Conservation (phyloP, 2,888 invertebrate species). For the Salpingus planirostris region DNA sequence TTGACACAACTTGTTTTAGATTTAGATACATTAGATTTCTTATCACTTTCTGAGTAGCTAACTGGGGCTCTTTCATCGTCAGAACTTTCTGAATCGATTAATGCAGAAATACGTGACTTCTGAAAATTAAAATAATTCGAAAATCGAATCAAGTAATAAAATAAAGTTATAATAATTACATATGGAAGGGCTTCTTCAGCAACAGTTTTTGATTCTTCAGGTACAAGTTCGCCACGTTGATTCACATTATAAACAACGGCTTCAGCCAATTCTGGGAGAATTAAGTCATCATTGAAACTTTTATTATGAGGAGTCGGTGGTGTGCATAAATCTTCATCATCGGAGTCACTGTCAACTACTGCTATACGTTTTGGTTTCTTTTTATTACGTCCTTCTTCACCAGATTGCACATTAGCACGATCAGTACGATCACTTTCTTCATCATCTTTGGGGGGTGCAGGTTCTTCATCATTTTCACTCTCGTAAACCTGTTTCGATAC, state of each 20-base stretch:
- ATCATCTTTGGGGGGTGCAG: neutral
- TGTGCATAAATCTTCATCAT: slow-evolving; percentile 8
- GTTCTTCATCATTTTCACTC: neutral
- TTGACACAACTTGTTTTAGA: slow-evolving; percentile 3
- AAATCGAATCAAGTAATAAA: neutral
- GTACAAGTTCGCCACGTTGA: slow-evolving; percentile 14
- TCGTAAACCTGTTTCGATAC: too few species aligned
- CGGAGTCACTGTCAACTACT: slow-evolving; percentile 13
- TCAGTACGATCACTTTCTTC: slow-evolving; percentile 1
- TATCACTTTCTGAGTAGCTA: slow-evolving; percentile 11
- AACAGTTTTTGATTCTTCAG: neutral
- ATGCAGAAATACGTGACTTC: slow-evolving; percentile 34
- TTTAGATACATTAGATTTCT: slow-evolving; percentile 6
- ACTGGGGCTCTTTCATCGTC: slow-evolving; percentile 33
- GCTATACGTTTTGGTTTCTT: too few species aligned
- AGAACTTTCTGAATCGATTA: slow-evolving; percentile 52
- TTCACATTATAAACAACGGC: slow-evolving; percentile 15
- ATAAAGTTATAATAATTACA: neutral
- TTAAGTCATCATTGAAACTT: slow-evolving; percentile 14
- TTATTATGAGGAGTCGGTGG: slow-evolving; percentile 11
- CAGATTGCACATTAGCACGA: too few species aligned
- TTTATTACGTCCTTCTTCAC: too few species aligned
- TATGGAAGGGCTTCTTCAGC: neutral
- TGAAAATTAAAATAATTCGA: slow-evolving; percentile 14
- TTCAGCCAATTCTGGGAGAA: slow-evolving; percentile 4